Evolutionary conservation across 2,888 invertebrate genomes (phyloP), one percentile per base, ranked within the genome.

Genomic region (Oligia latruncula): DNA sequence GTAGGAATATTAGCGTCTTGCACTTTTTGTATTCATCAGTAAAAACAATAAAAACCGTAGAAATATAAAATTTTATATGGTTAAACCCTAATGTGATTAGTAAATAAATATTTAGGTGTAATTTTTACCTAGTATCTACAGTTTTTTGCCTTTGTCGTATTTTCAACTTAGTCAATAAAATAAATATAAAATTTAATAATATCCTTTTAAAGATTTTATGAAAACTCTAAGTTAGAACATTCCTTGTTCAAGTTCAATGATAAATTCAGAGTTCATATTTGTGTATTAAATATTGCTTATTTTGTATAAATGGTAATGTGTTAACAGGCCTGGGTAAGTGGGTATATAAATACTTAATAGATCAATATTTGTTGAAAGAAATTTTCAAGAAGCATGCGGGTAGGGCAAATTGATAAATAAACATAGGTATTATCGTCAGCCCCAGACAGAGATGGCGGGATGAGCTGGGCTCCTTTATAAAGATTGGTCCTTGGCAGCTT

Each of bases 21-120:
- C n/a, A 71, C 46, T 82, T 83, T 82, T 79, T 82, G 64, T 17
- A 74, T 23, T 78, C 17, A 78, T 74, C 23, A 55, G 15, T 20
- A 55, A 13, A 43, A 78, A 46, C 17, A 4, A 1, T 13, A 55
- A 13, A 43, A 78, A 46, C 20, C 11, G 1, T n/a, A 60, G 11
- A 11, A 60, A n/a, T 60, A 60, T 60, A n/a, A 13, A n/a, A 4
- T 1, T n/a, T 1, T n/a, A n/a, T 15, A 49, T 15, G 49, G 1
- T 49, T 15, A 15, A 29, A 49, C 4, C 11, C n/a, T 20, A 1
- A 0, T 46, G 64, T 55, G 15, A 52, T 70, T 20, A 43, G 4
- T 71, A 35, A 67, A 40, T 49, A n/a, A n/a, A n/a, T 64, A 68
- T 8, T 43, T 70, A 20, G 3, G 17, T n/a, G 1, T 49, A 8